Evolutionary conservation across 2,113 vertebrate genomes (phyloP), one percentile per base, ranked within the genome.

Genomic region (Nyctibius bracteatus): DNA sequence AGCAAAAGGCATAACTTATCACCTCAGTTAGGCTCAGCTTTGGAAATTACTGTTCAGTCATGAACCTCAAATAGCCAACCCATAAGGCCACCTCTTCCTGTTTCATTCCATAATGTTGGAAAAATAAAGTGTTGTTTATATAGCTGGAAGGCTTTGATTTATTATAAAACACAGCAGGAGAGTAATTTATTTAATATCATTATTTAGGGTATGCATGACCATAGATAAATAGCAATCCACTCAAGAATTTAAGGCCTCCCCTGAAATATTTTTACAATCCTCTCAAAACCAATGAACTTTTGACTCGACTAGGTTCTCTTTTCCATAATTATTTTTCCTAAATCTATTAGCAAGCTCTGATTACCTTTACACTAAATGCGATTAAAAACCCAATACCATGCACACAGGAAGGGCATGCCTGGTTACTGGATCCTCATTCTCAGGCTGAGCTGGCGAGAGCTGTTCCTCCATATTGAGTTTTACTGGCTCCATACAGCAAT

Each of bases 71-170:
- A 91, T 8, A 75, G 59, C 80, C 51, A 89, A 79, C 21, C 10
- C n/a, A 90, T 24, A 55, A 96, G 46, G 86, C 47, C 52, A 96
- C 31, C 47, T 83, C 82, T 86, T 51, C 62, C 71, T 73, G 33
- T 68, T 96, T 96, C 90, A 92, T 63, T 86, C 55, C 57, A 74
- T 75, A 96, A 92, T 63, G 52, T 51, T 90, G 80, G 63, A 88
- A 92, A 96, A 94, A 94, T 83, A 92, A 43, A 73, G 82, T 55
- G 31, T 15, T 96, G 92, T 93, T 96, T 92, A 74, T 20, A 71
- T 88, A 95, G 92, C 86, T 90, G 90, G 72, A 90, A 88, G 63
- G 39, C 30, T 92, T 88, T 96, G 17, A 55, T 83, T 84, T 59
- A 73, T 90, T 95, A 86, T 47, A 84, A 90, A 96, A 59, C 81